These are phyloP conservation scores for Charanyca ferruginea DNA, from an alignment of 2,888 invertebrate species.

Conservation along the genomic window DNA sequence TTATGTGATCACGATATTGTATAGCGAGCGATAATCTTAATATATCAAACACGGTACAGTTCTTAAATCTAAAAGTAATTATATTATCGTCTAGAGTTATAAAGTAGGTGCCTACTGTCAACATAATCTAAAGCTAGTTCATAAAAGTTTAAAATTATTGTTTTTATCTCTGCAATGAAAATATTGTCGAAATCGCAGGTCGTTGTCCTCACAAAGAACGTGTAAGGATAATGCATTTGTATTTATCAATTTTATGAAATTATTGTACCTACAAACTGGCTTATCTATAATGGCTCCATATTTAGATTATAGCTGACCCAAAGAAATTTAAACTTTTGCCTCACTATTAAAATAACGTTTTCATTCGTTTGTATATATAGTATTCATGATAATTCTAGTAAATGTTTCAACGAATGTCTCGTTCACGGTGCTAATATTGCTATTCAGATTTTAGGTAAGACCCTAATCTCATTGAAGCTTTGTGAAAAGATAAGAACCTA, in stretches of 20 bases:
- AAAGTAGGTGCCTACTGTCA: conserved; percentile 1
- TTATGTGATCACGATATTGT: background rate
- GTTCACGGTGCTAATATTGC: background rate
- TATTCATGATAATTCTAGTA: background rate
- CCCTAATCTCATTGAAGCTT: background rate
- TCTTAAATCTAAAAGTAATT: conserved; percentile 6
- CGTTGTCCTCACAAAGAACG: conserved; percentile 53
- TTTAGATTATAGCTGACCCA: background rate
- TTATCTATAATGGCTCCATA: background rate
- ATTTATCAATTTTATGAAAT: conserved; percentile 24
- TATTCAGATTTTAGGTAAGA: background rate
- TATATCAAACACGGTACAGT: background rate
- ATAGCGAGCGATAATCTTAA: too few species aligned
- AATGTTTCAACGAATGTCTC: background rate
- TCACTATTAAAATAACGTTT: background rate
- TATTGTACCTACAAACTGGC: background rate
- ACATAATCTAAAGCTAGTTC: conserved; percentile 32
- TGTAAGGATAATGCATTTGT: conserved; percentile 31
- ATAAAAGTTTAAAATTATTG: conserved; percentile 38
- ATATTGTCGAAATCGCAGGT: conserved; percentile 66
- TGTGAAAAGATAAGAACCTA: background rate
- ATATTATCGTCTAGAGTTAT: conserved; percentile 22
- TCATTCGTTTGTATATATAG: background rate
- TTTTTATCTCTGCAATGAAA: conserved; percentile 67
- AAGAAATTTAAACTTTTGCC: background rate